Evolutionary conservation across 1,140 invertebrate species (phyloP), one percentile per base, ranked within the genome.

Genomic region (Drosophila takahashii): DNA sequence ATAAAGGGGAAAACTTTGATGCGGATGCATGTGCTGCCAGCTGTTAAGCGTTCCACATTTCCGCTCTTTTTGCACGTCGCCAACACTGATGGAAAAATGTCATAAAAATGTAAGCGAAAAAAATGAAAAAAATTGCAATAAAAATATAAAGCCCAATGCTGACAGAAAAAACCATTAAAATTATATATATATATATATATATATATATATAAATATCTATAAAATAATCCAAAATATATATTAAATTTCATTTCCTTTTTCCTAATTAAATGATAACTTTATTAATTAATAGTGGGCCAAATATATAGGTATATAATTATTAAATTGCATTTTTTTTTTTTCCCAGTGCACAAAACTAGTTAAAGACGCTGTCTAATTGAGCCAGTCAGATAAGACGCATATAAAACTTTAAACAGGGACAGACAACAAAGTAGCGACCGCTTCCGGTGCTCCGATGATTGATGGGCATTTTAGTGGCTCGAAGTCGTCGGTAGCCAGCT

Each of bases 361-460:
- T 9, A 56, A 72, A 34, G 27, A 36, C 53, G 29, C 52, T 18
- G 16, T 64, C 69, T 56, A 75, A 74, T 74, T 75, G 70, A 39
- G 29, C 59, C 59, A 76, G 53, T 16, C 48, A 52, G 53, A 72
- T 53, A 47, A 27, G 47, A 45, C 0, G 18, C 26, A 39, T 11
- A 51, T 71, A 50, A 52, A 73, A 73, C 69, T 74, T 74, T 48
- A 73, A 73, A 44, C 34, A 34, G 32, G 45, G 39, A 62, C 45
- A 77, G 39, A 62, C 45, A 77, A 61, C 72, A 42, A 48, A 51
- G 69, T 52, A 60, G 52, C 58, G 44, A 13, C 44, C 16, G 22
- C 41, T 66, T 87, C 69, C 79, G 60, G 57, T 76, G 36, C 16
- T 32, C 29, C 6, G n/a, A 59, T 79, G 70, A 87, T 79, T 81